Evolutionary conservation across 2,113 vertebrate genomes (phyloP), one percentile per base, ranked within the genome.

Genomic region (Acanthisitta chloris): DNA sequence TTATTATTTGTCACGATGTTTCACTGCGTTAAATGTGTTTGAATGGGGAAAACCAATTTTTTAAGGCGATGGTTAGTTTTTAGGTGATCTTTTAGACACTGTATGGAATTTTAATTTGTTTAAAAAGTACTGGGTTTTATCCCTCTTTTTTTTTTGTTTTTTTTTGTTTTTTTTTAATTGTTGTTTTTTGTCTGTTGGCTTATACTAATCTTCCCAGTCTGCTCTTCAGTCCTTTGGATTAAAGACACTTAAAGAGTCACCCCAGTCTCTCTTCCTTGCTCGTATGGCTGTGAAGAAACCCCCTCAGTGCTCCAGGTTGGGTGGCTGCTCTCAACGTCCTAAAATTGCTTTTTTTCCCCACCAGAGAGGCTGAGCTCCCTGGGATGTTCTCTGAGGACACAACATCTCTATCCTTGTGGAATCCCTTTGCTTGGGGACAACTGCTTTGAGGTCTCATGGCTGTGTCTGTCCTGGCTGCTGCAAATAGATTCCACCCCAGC

Each of bases 211-310:
- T 96, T 95, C 88, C 96, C 49, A 2, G 90, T 98, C 98, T 98
- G 98, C 98, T 98, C 98, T 95, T 97, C 97, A 86, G 88, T 91
- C 91, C 95, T 98, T 98, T 98, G 97, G 98, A 99, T 98, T 99
- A 99, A 99, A 99, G 95, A 98, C 94, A 96, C 88, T 90, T 87
- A 90, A 69, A 38, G 84, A 88, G 84, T 94, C 87, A 62, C 78
- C 78, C 36, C 36, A 6, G 89, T 70, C 71, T 96, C 81, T 96
- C 81, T 77, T 90, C 81, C 51, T 95, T 94, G 80, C 76, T 92
- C 90, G 34, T 3, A 34, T 66, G 88, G 64, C 66, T 36, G 45
- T 9, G 8, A 40, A 65, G 81, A 66, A 52, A 2, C 43, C 5
- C 42, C 46, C 25, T 1, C 0, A 1, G 21, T n/a, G n/a, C 54